A percentile compares a stretch with the other conserved stretches of the same genome.
Evolutionary conservation across 2,113 vertebrate genomes (phyloP).

Genomic region (Pelecanoides urinatrix): DNA sequence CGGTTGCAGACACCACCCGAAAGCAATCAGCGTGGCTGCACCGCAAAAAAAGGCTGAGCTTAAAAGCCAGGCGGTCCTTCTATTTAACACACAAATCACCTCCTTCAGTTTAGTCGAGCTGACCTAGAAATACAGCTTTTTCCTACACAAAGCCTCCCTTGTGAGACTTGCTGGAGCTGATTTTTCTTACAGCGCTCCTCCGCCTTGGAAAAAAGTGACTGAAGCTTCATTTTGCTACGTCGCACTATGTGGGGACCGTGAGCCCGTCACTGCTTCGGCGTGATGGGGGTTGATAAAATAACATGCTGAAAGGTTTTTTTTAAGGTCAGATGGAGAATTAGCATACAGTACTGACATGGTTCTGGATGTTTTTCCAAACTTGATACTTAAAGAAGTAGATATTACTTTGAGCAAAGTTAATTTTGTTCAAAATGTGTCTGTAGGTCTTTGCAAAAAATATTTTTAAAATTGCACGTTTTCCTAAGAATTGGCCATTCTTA

Average conservation of each 20-base stretch:
- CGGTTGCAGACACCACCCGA: background rate
- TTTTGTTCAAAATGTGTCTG: background rate
- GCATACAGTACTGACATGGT: background rate
- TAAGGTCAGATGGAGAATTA: background rate
- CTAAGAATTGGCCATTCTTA: background rate
- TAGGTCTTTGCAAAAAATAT: background rate
- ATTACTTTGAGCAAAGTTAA: background rate
- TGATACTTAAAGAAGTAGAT: background rate
- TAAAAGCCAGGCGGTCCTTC: background rate
- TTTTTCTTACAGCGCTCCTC: background rate
- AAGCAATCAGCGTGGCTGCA: background rate
- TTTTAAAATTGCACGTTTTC: background rate
- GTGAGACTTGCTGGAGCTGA: background rate
- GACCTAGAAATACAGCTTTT: conserved; percentile 37
- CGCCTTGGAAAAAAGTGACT: background rate
- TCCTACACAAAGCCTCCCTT: conserved; percentile 43
- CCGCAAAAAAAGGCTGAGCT: background rate
- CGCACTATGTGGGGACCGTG: rapidly evolving
- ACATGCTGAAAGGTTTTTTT: background rate
- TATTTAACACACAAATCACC: background rate
- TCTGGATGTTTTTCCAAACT: background rate
- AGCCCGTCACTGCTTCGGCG: background rate
- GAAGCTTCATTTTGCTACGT: rapidly evolving
- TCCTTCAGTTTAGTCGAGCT: background rate
- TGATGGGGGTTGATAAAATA: background rate